Percentiles rank a stretch among this genome's conserved stretches.
These are phyloP conservation scores for Beris chalybata DNA, from an alignment of 2,888 invertebrate species.

Conservation along the genomic window DNA sequence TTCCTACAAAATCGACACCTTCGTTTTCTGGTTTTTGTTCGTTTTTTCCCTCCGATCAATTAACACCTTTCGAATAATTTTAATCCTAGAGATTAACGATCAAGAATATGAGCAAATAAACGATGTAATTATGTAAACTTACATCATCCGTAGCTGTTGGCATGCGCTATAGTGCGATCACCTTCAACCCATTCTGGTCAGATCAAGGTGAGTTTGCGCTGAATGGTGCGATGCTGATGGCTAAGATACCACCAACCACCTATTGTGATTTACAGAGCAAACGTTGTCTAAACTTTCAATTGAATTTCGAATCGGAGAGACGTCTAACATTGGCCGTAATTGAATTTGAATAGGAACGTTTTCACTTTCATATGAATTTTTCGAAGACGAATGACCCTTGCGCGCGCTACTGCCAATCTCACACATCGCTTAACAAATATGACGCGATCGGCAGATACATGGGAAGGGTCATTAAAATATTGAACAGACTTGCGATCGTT, in stretches of 20 bases:
- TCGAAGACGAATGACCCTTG: slow-evolving; percentile 7
- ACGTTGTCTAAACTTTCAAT: neutral
- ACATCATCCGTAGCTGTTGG: too few relatives aligned
- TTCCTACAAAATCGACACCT: too few relatives aligned
- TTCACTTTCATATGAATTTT: slow-evolving; percentile 8
- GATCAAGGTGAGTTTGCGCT: slow-evolving; percentile 21
- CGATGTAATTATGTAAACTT: too few relatives aligned
- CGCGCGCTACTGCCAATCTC: too few relatives aligned
- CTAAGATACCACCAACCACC: slow-evolving; percentile 6
- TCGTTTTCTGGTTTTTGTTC: too few relatives aligned
- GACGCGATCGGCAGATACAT: neutral
- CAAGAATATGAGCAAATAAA: too few relatives aligned
- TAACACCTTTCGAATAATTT: too few relatives aligned
- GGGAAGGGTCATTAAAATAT: too few relatives aligned
- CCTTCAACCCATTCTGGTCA: slow-evolving; percentile 22
- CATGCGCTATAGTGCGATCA: slow-evolving; percentile 2
- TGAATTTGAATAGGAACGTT: neutral
- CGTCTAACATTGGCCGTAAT: slow-evolving; percentile 10
- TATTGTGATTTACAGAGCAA: neutral
- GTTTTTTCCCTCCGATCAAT: too few relatives aligned
- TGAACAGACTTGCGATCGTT: too few relatives aligned
- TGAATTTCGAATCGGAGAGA: too few relatives aligned
- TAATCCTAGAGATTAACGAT: too few relatives aligned
- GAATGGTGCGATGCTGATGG: slow-evolving; percentile 5
- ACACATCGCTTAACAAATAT: neutral